These are phyloP conservation scores for Masticophis lateralis DNA, from an alignment of 2,797 vertebrate genomes.

Conservation along the genomic window DNA sequence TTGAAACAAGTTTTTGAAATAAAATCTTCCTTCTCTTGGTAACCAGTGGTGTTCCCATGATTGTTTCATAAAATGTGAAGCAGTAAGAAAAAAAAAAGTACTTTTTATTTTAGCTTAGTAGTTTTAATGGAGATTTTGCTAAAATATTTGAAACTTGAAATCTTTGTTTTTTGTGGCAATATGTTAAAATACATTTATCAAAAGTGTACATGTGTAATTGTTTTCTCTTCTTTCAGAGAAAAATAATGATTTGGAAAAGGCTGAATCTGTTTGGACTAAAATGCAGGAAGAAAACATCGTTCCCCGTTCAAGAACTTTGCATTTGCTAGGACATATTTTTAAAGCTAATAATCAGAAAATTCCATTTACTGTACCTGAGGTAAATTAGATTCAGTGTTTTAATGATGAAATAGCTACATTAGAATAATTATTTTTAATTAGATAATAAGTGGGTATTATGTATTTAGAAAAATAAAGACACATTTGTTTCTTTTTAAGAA, in stretches of 20 bases:
- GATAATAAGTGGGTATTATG: background rate
- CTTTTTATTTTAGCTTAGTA: background rate
- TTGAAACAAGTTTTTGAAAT: background rate
- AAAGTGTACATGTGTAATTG: background rate
- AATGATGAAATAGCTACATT: background rate
- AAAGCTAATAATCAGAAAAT: slow-evolving; percentile 80
- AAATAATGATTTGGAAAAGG: slow-evolving; percentile 80
- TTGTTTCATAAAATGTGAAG: background rate
- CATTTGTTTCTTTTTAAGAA: slow-evolving; percentile 68
- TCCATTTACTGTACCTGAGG: slow-evolving; percentile 86
- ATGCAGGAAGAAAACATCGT: slow-evolving; percentile 94
- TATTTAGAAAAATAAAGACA: background rate
- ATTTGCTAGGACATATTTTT: slow-evolving; percentile 80
- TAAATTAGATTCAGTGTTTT: slow-evolving; percentile 62
- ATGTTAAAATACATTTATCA: background rate
- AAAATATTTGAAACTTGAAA: background rate
- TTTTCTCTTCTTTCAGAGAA: slow-evolving; percentile 71
- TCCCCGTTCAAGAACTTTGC: slow-evolving; percentile 83
- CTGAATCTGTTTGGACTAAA: slow-evolving; percentile 86
- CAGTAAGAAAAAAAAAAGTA: background rate
- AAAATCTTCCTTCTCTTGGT: background rate
- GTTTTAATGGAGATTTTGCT: background rate
- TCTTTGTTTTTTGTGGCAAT: background rate
- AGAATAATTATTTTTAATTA: background rate
- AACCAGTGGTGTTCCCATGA: background rate